Evolutionary conservation across 1,140 invertebrate species (phyloP).

Genomic region (Latrodectus geometricus): DNA sequence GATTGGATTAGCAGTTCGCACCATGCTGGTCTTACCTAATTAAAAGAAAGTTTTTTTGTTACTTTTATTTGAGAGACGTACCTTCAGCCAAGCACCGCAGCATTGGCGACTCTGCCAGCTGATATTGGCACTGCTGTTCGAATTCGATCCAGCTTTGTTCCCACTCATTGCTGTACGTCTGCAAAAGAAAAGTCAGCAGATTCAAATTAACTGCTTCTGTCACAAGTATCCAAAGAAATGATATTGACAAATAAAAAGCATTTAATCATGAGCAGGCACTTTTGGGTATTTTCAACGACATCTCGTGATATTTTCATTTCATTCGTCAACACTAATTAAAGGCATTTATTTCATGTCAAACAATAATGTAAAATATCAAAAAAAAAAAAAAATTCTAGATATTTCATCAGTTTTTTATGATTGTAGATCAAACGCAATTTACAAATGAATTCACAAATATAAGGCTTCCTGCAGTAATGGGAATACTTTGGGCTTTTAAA

Average conservation of each 20-base stretch:
- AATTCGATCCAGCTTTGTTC: constrained; percentile 79
- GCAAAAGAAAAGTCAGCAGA: not conserved
- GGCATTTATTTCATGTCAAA: no score
- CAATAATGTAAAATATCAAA: no score
- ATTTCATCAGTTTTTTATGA: no score
- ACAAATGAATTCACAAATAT: no score
- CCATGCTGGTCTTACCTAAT: not conserved
- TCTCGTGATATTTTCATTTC: no score
- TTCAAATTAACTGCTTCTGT: no score
- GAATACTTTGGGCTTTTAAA: no score
- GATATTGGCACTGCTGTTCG: constrained; percentile 79
- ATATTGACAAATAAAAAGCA: not conserved
- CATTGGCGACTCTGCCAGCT: constrained; percentile 78
- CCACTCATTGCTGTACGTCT: constrained; percentile 85
- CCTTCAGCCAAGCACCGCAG: constrained; percentile 87
- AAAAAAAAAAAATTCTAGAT: no score
- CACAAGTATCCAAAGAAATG: not conserved
- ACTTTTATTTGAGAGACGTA: constrained; percentile 66
- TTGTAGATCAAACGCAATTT: no score
- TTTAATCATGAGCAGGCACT: not conserved
- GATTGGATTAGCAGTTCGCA: no score
- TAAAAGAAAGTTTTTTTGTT: not conserved
- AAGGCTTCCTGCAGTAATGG: no score
- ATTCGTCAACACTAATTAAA: no score
- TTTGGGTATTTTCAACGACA: not conserved